Percentiles rank a stretch among this genome's conserved stretches.
Evolutionary conservation across 1,140 invertebrate genomes (phyloP).

Genomic region (Drosophila fuyamai): DNA sequence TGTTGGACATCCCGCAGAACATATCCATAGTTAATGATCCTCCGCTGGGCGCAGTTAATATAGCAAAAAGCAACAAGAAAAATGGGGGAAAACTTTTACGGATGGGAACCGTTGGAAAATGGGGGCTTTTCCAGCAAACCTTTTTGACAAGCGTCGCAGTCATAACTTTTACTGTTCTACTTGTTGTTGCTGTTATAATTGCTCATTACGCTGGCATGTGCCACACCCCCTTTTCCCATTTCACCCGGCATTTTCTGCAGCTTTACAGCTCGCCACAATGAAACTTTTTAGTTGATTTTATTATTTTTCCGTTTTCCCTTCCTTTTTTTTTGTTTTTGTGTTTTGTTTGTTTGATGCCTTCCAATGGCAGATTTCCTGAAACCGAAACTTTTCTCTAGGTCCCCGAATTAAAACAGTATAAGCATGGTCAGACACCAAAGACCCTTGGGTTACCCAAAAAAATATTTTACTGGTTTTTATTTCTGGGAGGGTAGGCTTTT

Average conservation of each 20-base stretch:
- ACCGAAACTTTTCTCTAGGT: constrained; percentile 47
- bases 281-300: constrained; percentile 64
- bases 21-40: constrained; percentile 55
- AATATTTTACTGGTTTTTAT: constrained; percentile 13
- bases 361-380: constrained; percentile 71
- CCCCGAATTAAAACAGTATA: constrained; percentile 62
- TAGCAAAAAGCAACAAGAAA: constrained; percentile 7
- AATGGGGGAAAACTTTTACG: constrained; percentile 21
- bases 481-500: constrained; percentile 9
- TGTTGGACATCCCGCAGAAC: constrained; percentile 50
- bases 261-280: constrained; percentile 79
- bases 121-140: constrained; percentile 45
- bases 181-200: constrained; percentile 50
- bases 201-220: constrained; percentile 64
- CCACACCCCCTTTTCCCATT: constrained; percentile 23
- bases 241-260: constrained; percentile 43
- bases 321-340: constrained; percentile 10
- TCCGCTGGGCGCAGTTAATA: constrained; percentile 41
- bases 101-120: constrained; percentile 6
- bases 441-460: constrained; percentile 13
- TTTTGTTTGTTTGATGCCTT: constrained; percentile 70
- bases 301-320: constrained; percentile 41
- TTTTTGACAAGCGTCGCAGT: constrained; percentile 76
- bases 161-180: constrained; percentile 71
- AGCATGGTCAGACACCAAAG: constrained; percentile 44